Base-by-base conservation (phyloP, 92 coral and sea anemone genomes). In the Siderastrea radians region DNA sequence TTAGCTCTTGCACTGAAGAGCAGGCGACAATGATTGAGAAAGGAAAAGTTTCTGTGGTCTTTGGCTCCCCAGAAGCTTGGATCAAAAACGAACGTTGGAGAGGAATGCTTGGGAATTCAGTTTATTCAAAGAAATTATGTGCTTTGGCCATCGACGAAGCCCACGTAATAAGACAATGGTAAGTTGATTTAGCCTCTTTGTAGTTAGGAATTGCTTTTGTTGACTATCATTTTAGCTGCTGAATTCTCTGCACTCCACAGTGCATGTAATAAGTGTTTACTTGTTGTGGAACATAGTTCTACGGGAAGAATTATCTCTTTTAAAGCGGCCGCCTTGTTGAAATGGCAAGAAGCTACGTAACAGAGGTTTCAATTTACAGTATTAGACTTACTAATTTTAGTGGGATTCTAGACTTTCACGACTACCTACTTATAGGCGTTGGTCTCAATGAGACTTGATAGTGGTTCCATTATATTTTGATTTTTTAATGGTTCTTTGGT, bases 101-200 rank as follows among this genome's bases (percentile, higher is more conserved):
- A 61, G 5, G 71, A 19, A 83, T 83, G 87, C 78, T 86, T 46
- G 54, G 58, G 3, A 85, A 85, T 50, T 43, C 77, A 65, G 78
- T 86, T 44, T 86, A 86, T 78, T 45, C 69, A 45, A 67, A 78
- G 11, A 86, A 86, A 46, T 19, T 85, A 60, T 85, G 82, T 75
- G 82, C 89, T 15, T 70, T 85, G 57, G 89, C 89, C 45, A 58
- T 85, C 60, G 89, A 85, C 74, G 89, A 85, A 75, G 89, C 89
- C 70, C 89, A 85, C 57, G 89, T 85, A 45, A 47, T 85, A 75
- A 74, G 89, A 64, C 83, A 85, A 68, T 85, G 89, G 89, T 85
- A 75, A 85, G 89, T 75, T 49, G 74, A 63, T n/a, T n/a, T n/a
- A n/a, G n/a, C n/a, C n/a, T n/a, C n/a, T n/a, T n/a, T n/a, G n/a